A percentile compares a stretch with the other conserved stretches of the same genome.
Evolutionary conservation across 2,113 vertebrate genomes (phyloP).

Genomic region (Mobula hypostoma): DNA sequence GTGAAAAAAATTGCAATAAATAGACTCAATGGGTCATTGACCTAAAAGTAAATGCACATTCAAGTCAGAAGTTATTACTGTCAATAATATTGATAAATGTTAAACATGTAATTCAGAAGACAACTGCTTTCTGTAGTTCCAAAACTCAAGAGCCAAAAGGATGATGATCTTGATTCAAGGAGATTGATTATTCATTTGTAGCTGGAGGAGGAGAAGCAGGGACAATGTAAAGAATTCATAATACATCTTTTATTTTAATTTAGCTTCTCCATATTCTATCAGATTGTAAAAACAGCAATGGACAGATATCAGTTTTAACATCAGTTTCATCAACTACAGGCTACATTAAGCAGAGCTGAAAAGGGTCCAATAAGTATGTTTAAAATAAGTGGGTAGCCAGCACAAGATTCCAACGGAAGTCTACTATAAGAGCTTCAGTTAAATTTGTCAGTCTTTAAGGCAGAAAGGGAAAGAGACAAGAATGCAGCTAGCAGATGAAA

Average conservation of each 20-base stretch:
- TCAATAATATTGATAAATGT: slow-evolving; percentile 34
- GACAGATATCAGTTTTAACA: neutral
- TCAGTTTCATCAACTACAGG: neutral
- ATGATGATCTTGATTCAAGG: slow-evolving; percentile 36
- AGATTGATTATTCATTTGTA: slow-evolving; percentile 37
- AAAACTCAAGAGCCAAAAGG: slow-evolving; percentile 37
- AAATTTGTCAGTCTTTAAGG: neutral
- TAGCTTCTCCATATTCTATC: slow-evolving; percentile 35
- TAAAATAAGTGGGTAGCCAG: neutral
- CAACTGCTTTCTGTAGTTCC: slow-evolving; percentile 34
- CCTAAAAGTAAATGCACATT: slow-evolving; percentile 38
- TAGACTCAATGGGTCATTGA: slow-evolving; percentile 26
- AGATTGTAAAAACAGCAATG: slow-evolving; percentile 20
- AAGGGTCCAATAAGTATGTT: slow-evolving; percentile 8
- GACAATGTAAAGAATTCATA: slow-evolving; percentile 33
- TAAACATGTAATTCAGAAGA: slow-evolving; percentile 30
- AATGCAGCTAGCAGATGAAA: neutral
- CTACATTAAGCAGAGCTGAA: neutral
- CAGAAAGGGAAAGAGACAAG: neutral
- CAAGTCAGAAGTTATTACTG: slow-evolving; percentile 31
- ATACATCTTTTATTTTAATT: slow-evolving; percentile 18
- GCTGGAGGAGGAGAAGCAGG: slow-evolving; percentile 37
- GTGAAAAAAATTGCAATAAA: slow-evolving; percentile 10
- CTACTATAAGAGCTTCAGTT: neutral
- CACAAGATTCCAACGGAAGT: slow-evolving; percentile 6